Evolutionary conservation across 2,888 invertebrate genomes (phyloP).

Genomic region (Cosmia pyralina): DNA sequence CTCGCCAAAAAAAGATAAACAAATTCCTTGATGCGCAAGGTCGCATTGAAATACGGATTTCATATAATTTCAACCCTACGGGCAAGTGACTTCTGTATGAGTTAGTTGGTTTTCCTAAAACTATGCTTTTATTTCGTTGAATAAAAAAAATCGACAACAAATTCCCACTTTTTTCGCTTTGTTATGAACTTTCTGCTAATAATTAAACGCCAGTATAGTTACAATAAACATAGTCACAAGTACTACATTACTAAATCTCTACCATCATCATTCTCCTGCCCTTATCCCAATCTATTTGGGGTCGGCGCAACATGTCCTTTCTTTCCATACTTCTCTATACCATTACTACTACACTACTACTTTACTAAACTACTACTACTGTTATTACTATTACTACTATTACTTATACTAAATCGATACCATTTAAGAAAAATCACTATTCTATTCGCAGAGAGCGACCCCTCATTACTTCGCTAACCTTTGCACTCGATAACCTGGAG

Average conservation of each 20-base stretch:
- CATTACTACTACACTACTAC: too few relatives aligned
- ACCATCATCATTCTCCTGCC: too few relatives aligned
- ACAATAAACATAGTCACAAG: not conserved
- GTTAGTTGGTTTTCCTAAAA: not conserved
- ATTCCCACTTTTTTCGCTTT: not conserved
- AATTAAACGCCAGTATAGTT: not conserved
- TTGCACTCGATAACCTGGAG: conserved; percentile 54
- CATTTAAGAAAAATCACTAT: conserved; percentile 53
- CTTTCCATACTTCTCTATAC: too few relatives aligned
- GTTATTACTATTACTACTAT: too few relatives aligned
- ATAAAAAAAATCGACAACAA: not conserved
- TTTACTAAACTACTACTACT: too few relatives aligned
- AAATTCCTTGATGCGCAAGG: not conserved
- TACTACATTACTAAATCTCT: too few relatives aligned
- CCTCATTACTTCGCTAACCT: conserved; percentile 60
- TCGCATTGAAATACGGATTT: not conserved
- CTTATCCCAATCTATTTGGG: too few relatives aligned
- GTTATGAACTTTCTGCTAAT: not conserved
- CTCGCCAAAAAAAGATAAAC: not conserved
- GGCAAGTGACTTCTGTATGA: not conserved
- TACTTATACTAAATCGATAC: conserved; percentile 37
- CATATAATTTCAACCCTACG: not conserved
- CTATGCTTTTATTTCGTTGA: not conserved
- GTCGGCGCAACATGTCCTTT: too few relatives aligned
- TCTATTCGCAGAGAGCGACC: conserved; percentile 46